These are phyloP conservation scores for Drosophila tristis DNA, from an alignment of 1,140 invertebrate species.

Conservation along the genomic window DNA sequence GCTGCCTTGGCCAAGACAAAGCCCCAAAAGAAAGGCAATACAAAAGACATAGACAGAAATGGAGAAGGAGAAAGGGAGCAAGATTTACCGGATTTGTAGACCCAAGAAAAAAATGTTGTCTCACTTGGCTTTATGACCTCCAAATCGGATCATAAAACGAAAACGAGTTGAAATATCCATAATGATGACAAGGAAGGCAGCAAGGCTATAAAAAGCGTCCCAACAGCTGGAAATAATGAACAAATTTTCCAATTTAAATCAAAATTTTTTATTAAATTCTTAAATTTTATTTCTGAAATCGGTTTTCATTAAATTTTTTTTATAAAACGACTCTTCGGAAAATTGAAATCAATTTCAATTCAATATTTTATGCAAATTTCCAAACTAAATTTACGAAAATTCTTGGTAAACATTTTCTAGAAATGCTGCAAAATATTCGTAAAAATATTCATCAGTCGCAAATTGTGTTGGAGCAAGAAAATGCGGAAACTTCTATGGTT, in stretches of 20 bases:
- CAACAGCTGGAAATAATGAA: no score
- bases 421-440: no score
- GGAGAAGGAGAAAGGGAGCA: neutral
- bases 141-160: constrained; percentile 44
- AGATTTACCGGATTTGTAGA: constrained; percentile 41
- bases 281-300: no score
- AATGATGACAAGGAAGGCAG: constrained; percentile 19
- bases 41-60: neutral
- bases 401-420: neutral
- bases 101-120: constrained; percentile 17
- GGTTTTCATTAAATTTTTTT: no score
- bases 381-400: no score
- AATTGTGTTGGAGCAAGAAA: neutral
- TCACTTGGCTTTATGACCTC: constrained; percentile 41
- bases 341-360: no score
- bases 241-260: no score
- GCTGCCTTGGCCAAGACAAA: constrained; percentile 39
- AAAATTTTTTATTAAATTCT: no score
- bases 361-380: no score
- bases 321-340: no score
- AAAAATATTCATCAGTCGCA: no score
- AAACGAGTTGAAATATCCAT: constrained; percentile 47
- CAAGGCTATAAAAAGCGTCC: constrained; percentile 20
- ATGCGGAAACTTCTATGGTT: neutral
- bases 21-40: neutral